Evolutionary conservation across 2,113 vertebrate species (phyloP).

Genomic region (Otus sunia): DNA sequence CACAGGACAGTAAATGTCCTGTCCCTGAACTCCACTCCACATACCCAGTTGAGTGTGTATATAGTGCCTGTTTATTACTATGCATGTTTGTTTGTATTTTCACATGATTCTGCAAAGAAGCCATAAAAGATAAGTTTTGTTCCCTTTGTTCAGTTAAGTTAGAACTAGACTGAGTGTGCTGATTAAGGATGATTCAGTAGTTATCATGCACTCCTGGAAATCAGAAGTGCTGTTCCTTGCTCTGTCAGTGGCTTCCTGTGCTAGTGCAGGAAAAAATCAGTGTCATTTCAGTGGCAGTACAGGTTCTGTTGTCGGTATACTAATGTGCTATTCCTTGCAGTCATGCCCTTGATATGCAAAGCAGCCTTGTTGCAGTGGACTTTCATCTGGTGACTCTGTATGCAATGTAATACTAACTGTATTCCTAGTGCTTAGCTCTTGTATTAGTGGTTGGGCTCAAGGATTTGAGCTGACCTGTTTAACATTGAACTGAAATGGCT

Average conservation of each 20-base stretch:
- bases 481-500: background rate
- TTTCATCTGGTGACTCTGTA: background rate
- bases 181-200: background rate
- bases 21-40: background rate
- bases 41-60: background rate
- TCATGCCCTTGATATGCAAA: background rate
- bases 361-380: background rate
- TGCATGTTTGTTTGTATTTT: background rate
- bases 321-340: background rate
- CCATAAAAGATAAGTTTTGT: background rate
- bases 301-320: background rate
- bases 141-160: background rate
- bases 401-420: fast-evolving
- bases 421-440: background rate
- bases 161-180: background rate
- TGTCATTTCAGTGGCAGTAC: background rate
- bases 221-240: background rate
- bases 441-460: background rate
- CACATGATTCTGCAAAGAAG: background rate
- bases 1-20: background rate
- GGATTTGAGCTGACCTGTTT: background rate
- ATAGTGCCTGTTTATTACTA: background rate
- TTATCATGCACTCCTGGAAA: background rate
- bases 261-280: background rate
- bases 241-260: background rate